These are phyloP conservation scores for Sphaeridia pumilis DNA, from an alignment of 2,888 invertebrate genomes.

Conservation along the genomic window DNA sequence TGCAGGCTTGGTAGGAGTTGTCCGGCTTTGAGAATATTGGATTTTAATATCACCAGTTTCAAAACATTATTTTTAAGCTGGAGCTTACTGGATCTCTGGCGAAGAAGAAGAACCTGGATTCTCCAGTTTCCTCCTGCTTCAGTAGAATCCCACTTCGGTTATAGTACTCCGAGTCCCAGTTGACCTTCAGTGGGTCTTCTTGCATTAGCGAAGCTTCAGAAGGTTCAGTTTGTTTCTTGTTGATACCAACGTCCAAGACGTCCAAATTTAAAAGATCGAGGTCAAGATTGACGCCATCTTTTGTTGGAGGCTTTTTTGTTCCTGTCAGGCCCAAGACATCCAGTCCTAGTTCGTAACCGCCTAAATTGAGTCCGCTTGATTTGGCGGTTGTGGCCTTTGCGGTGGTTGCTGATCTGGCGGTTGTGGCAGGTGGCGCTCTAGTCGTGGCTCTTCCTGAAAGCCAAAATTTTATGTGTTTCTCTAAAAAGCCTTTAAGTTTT, in stretches of 20 bases:
- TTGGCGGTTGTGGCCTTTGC: too few relatives aligned
- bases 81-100: conserved; percentile 5
- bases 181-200: not conserved
- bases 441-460: too few relatives aligned
- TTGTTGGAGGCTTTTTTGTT: too few relatives aligned
- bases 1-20: conserved; percentile 49
- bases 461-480: too few relatives aligned
- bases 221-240: not conserved
- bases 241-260: not conserved
- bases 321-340: too few relatives aligned
- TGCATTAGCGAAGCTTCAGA: not conserved
- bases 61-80: not conserved
- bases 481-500: too few relatives aligned
- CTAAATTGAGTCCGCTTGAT: too few relatives aligned
- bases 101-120: conserved; percentile 12
- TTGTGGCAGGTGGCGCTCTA: too few relatives aligned
- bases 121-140: not conserved
- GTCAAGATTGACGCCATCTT: too few relatives aligned
- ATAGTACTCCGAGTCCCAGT: conserved; percentile 10
- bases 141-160: conserved; percentile 6
- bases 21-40: conserved; percentile 44
- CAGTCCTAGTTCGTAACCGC: too few relatives aligned
- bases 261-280: not conserved
- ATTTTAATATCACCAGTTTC: not conserved
- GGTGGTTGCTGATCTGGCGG: too few relatives aligned